Conservation (phyloP, 2,888 invertebrate species). For the Margaritifera margaritifera region DNA sequence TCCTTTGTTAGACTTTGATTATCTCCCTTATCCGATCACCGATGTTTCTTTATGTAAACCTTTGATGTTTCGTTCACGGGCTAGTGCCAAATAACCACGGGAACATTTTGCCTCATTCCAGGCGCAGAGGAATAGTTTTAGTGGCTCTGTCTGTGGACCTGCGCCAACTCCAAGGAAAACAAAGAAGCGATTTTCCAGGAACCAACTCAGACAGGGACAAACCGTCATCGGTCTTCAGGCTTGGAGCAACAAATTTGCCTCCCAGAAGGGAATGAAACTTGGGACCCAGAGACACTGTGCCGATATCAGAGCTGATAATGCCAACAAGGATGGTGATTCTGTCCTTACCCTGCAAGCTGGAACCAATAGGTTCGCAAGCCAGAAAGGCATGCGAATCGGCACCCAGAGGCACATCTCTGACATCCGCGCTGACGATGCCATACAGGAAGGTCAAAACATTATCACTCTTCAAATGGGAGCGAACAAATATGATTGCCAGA, state of each 20-base stretch:
- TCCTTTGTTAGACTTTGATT: too few species aligned
- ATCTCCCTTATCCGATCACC: too few species aligned
- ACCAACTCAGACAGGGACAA: constrained; percentile 64
- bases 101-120: constrained; percentile 41
- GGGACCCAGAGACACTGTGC: constrained; percentile 65
- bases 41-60: too few species aligned
- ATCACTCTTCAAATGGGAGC: constrained; percentile 69
- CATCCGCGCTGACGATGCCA: constrained; percentile 65
- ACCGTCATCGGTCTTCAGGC: constrained; percentile 64
- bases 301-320: constrained; percentile 68
- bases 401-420: constrained; percentile 67
- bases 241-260: constrained; percentile 66
- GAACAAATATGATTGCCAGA: constrained; percentile 69
- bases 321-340: constrained; percentile 56
- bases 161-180: constrained; percentile 63
- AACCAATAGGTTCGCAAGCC: constrained; percentile 68
- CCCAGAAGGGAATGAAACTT: constrained; percentile 65
- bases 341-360: constrained; percentile 69
- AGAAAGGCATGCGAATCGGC: constrained; percentile 66
- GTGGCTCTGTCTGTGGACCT: constrained; percentile 68
- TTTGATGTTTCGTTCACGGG: too few species aligned
- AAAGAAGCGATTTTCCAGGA: constrained; percentile 61
- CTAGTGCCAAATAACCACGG: constrained; percentile 21
- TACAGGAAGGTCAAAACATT: constrained; percentile 57
- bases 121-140: constrained; percentile 68